Percentiles rank a stretch among this genome's conserved stretches.
Conservation (phyloP, 2,797 vertebrate genomes). For the Dermochelys coriacea region DNA sequence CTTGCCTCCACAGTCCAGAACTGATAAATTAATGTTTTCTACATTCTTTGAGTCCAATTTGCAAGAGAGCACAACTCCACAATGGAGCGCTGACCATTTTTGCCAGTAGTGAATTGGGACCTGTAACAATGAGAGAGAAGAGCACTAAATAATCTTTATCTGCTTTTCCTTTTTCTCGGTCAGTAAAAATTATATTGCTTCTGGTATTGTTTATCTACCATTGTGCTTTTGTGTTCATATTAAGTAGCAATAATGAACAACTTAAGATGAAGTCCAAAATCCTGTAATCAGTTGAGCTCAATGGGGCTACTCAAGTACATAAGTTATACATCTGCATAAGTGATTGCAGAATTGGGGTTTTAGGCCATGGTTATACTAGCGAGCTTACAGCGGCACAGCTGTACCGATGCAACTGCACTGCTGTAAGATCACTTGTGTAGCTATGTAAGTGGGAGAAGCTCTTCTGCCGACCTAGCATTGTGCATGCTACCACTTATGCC, state of each 20-base stretch:
- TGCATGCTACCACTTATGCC: no score
- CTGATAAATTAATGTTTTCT: no score
- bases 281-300: neutral
- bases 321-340: accelerated
- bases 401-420: neutral
- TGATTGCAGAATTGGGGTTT: neutral
- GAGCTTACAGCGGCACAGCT: neutral
- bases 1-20: accelerated
- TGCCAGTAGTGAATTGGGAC: neutral
- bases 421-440: no score
- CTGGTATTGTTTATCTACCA: accelerated
- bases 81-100: accelerated
- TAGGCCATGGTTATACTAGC: neutral
- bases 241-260: accelerated
- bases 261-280: neutral
- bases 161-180: neutral
- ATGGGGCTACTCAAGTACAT: neutral
- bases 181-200: neutral
- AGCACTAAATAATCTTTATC: neutral
- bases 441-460: no score
- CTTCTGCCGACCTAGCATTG: no score
- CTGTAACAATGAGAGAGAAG: neutral
- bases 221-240: neutral
- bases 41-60: accelerated
- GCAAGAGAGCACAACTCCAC: accelerated